These are phyloP conservation scores for Ditylenchus weischeri DNA, from an alignment of 2,888 invertebrate species.

Conservation along the genomic window DNA sequence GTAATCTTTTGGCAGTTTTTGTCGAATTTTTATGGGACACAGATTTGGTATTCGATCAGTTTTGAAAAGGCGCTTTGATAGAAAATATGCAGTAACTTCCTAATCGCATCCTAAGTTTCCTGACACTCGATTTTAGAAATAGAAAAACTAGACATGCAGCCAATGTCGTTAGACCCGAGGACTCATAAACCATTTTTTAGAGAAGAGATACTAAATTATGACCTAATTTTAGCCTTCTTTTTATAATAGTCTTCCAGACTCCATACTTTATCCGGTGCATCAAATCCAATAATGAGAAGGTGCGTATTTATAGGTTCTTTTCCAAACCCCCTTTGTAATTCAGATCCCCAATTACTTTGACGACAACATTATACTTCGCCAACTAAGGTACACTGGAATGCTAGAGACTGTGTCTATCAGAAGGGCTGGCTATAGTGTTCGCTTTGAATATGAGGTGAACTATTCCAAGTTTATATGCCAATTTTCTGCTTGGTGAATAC, in stretches of 20 bases:
- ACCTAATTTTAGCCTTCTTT: no score
- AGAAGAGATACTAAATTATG: no score
- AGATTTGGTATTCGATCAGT: no score
- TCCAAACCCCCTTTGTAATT: slow-evolving; percentile 10
- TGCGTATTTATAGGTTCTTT: slow-evolving; percentile 45
- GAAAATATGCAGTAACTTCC: no score
- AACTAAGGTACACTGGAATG: slow-evolving; percentile 92
- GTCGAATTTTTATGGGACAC: no score
- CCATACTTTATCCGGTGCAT: slow-evolving; percentile 86
- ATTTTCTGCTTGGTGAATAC: not conserved
- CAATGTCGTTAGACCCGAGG: no score
- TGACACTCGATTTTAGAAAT: no score
- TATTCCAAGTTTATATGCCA: not conserved
- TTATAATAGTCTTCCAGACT: slow-evolving; percentile 60
- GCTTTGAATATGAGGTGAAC: slow-evolving; percentile 22
- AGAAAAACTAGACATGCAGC: no score
- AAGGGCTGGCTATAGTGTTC: slow-evolving; percentile 71
- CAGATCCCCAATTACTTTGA: slow-evolving; percentile 83
- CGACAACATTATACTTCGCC: slow-evolving; percentile 84
- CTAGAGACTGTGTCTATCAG: slow-evolving; percentile 88
- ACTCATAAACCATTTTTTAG: no score
- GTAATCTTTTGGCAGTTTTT: no score
- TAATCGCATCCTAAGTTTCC: no score
- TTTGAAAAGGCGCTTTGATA: no score
- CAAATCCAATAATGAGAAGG: slow-evolving; percentile 88